phyloP scores from a whole-genome alignment of 23 tunicate genomes.

The Ciona savignyi region DNA sequence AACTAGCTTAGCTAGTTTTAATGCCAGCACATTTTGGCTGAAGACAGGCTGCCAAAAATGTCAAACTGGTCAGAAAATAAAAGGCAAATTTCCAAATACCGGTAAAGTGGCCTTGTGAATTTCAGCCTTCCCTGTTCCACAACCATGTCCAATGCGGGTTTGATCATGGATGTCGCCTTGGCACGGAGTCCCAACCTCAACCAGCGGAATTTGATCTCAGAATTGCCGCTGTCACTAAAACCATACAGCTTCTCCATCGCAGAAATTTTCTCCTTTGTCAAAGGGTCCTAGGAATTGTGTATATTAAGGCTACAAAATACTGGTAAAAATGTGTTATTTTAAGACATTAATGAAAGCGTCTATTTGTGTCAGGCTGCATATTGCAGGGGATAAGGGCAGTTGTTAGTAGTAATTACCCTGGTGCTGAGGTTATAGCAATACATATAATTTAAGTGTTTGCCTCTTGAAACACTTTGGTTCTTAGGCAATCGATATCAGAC shows the following conservation, averaged over 20 bases:
- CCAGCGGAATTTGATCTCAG: conserved; percentile 92
- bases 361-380: neutral
- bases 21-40: no score
- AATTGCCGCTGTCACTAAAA: conserved; percentile 44
- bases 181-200: conserved; percentile 75
- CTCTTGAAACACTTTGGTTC: no score
- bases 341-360: neutral
- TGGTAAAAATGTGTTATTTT: neutral
- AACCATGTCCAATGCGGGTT: conserved; percentile 86
- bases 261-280: conserved; percentile 27
- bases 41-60: no score
- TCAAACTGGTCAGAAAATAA: no score
- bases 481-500: no score
- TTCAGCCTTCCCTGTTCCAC: conserved; percentile 89
- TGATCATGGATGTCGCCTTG: conserved; percentile 32
- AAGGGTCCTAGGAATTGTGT: conserved; percentile 45
- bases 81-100: conserved; percentile 23
- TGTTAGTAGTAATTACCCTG: no score
- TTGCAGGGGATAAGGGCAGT: no score
- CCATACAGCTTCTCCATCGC: conserved; percentile 62
- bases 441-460: neutral
- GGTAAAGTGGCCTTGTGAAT: conserved; percentile 91
- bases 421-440: neutral
- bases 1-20: no score
- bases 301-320: neutral